Percentiles rank a stretch among this genome's conserved stretches.
These are phyloP conservation scores for Hemibagrus wyckioides DNA, from an alignment of 2,113 vertebrate species.

Conservation along the genomic window DNA sequence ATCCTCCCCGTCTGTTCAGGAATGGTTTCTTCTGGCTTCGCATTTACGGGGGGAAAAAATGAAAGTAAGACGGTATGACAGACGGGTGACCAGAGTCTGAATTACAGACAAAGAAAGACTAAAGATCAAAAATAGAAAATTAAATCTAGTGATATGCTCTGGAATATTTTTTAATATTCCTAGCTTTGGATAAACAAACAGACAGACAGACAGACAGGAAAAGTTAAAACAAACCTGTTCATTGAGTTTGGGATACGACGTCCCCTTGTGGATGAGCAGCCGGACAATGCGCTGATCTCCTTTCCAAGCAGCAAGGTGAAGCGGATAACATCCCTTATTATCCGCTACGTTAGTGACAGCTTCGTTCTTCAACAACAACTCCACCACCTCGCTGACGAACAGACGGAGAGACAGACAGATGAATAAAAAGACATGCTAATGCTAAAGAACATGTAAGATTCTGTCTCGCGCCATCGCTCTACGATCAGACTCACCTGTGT, in stretches of 20 bases:
- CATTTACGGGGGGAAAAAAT: background rate
- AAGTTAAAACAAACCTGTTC: conserved; percentile 76
- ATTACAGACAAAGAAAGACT: background rate
- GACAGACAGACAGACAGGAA: background rate
- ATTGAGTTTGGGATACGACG: conserved; percentile 92
- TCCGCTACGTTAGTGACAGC: conserved; percentile 95
- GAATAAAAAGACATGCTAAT: background rate
- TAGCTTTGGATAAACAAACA: background rate
- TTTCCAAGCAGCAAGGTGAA: conserved; percentile 97
- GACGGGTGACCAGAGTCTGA: background rate
- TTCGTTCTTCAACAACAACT: conserved; percentile 90
- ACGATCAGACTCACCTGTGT: conserved; percentile 80
- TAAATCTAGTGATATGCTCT: background rate
- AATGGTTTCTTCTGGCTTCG: background rate
- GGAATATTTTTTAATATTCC: background rate
- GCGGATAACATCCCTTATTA: conserved; percentile 95
- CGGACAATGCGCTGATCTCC: conserved; percentile 93
- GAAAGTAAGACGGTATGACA: background rate
- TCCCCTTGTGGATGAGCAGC: conserved; percentile 94
- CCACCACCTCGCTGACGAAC: conserved; percentile 86
- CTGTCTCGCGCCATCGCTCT: background rate
- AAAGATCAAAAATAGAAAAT: background rate
- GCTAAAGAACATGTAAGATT: background rate
- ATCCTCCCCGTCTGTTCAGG: background rate
- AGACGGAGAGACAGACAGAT: background rate